Evolutionary conservation across 2,888 invertebrate species (phyloP).

Genomic region (Agrochola lota): DNA sequence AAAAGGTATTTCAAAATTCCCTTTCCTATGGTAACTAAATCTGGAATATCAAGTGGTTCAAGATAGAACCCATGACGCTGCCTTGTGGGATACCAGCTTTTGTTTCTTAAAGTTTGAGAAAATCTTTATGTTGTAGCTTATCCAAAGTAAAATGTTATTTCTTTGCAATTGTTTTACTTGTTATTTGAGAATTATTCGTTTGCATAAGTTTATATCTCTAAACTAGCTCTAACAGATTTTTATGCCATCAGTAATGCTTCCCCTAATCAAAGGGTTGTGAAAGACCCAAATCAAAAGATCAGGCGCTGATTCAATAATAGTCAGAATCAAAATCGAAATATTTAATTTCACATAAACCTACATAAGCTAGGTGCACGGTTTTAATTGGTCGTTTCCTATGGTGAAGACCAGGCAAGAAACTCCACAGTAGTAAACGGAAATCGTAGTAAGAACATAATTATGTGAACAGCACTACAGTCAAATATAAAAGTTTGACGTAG

Average conservation of each 20-base stretch:
- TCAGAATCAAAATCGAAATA: too few relatives aligned
- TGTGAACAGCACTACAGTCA: not conserved
- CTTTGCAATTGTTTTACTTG: not conserved
- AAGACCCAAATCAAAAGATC: not conserved
- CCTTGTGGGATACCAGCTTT: not conserved
- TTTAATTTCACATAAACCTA: too few relatives aligned
- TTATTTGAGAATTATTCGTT: not conserved
- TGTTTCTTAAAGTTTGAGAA: not conserved
- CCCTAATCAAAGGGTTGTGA: not conserved
- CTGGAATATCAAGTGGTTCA: not conserved
- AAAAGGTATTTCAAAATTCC: not conserved
- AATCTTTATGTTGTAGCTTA: not conserved
- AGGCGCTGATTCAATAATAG: not conserved
- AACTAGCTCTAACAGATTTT: not conserved
- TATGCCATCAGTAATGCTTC: not conserved
- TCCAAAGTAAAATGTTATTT: not conserved
- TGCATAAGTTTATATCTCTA: not conserved
- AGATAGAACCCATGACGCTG: not conserved
- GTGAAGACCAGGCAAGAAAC: too few relatives aligned
- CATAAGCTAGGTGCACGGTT: too few relatives aligned
- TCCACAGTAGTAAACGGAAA: not conserved
- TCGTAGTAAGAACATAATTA: not conserved
- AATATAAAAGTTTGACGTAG: not conserved
- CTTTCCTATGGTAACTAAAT: not conserved
- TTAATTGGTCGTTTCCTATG: too few relatives aligned